Conservation (phyloP, 2,797 vertebrate genomes). For the Karalla daura region DNA sequence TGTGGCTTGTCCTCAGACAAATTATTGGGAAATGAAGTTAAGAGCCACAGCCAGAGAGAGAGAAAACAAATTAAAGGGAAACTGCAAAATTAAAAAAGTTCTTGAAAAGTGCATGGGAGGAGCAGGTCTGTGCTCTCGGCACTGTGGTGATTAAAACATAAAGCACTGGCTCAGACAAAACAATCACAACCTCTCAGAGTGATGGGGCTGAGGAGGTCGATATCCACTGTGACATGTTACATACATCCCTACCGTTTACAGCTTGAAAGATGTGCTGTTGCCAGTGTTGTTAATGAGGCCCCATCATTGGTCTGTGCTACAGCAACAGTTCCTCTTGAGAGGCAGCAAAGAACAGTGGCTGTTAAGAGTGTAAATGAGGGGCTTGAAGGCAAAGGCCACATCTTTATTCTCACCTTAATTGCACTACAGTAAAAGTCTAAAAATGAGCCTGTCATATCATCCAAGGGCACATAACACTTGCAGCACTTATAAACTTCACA, state of each 20-base stretch:
- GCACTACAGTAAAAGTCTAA: slow-evolving; percentile 40
- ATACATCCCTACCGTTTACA: neutral
- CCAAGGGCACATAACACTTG: slow-evolving; percentile 53
- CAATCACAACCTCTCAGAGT: slow-evolving; percentile 33
- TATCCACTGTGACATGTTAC: slow-evolving; percentile 23
- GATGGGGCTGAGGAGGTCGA: slow-evolving; percentile 6
- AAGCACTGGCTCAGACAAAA: slow-evolving; percentile 52
- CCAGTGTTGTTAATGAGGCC: neutral
- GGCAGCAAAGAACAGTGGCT: neutral
- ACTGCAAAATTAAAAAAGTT: slow-evolving; percentile 64
- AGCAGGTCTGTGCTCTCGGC: slow-evolving; percentile 54
- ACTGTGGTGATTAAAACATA: slow-evolving; percentile 63
- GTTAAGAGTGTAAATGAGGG: slow-evolving; percentile 16
- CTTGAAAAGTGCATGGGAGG: slow-evolving; percentile 49
- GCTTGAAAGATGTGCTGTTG: neutral
- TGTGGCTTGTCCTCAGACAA: slow-evolving; percentile 69
- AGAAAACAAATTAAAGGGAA: slow-evolving; percentile 76
- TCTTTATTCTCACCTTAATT: slow-evolving; percentile 34
- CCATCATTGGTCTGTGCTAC: neutral
- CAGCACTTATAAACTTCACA: slow-evolving; percentile 58
- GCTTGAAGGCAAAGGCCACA: slow-evolving; percentile 26
- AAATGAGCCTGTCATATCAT: slow-evolving; percentile 46
- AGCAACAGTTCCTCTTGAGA: neutral
- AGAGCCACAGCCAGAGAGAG: slow-evolving; percentile 67
- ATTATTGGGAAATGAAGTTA: slow-evolving; percentile 66